Base-by-base conservation (phyloP, 2,888 invertebrate species). In the Hermaeophaga mercurialis region DNA sequence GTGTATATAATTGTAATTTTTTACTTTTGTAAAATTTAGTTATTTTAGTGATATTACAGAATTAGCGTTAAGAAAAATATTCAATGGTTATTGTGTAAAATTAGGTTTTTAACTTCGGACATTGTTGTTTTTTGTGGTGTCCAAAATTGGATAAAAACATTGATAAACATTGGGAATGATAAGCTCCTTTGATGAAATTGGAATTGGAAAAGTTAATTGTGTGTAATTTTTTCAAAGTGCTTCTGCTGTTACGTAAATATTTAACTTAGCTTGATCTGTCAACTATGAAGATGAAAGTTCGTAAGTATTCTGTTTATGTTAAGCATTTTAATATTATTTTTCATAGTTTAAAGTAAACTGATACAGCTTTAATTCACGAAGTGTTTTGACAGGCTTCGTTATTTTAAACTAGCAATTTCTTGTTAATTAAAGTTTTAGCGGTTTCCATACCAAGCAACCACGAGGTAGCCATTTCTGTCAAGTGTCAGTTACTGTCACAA, bases 381-480 rank as follows among this genome's bases (percentile, higher is more conserved):
- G n/a, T n/a, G n/a, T n/a, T n/a, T n/a, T n/a, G n/a, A n/a, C n/a
- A n/a, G n/a, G n/a, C n/a, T n/a, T n/a, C n/a, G n/a, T n/a, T n/a
- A n/a, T n/a, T n/a, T n/a, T n/a, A n/a, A 31, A 31, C 5, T 31
- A 14, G 18, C n/a, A 22, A 19, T 45, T 45, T 28, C 5, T 31
- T 14, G 14, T 46, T 36, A 41, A 19, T 38, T 47, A 24, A 46
- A 17, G 14, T 36, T 47, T 41, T 41, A 36, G 49, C 41, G 50
- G 38, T 49, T 36, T 44, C 15, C 11, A 43, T 18, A 39, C 9
- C 12, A 41, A 43, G 33, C 36, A 36, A 66, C 69, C 70, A 70
- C 70, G 70, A 70, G 70, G 70, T 68, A 62, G 69, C 70, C 70
- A 68, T 68, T 68, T 56, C 63, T 67, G 69, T 68, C 70, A 70